These are phyloP conservation scores for Athalia cordata DNA, from an alignment of 2,888 invertebrate species.

Conservation along the genomic window DNA sequence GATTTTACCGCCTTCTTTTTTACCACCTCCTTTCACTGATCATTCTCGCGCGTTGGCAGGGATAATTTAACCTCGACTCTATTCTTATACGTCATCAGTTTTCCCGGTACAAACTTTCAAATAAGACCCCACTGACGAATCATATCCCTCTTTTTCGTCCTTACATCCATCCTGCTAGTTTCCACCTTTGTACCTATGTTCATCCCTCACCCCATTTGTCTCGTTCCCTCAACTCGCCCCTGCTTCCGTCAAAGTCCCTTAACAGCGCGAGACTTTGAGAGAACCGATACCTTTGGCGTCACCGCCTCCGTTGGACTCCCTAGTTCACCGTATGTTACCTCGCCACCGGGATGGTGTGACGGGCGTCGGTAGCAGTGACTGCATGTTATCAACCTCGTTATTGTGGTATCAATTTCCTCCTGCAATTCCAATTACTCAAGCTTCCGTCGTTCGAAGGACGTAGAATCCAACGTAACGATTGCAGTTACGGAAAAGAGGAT, in stretches of 20 bases:
- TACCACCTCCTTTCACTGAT: slow-evolving; percentile 41
- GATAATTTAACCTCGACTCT: slow-evolving; percentile 15
- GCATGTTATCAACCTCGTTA: slow-evolving; percentile 63
- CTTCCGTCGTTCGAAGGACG: slow-evolving; percentile 40
- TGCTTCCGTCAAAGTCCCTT: slow-evolving; percentile 11
- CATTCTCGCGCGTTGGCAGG: slow-evolving; percentile 35
- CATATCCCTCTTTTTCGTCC: slow-evolving; percentile 52
- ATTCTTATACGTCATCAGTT: slow-evolving; percentile 14
- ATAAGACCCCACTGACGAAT: slow-evolving; percentile 67
- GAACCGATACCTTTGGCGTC: slow-evolving; percentile 35
- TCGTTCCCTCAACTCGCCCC: slow-evolving; percentile 1
- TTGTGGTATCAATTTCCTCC: slow-evolving; percentile 61
- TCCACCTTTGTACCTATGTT: slow-evolving; percentile 19
- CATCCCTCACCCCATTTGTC: slow-evolving; percentile 22
- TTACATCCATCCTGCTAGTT: slow-evolving; percentile 43
- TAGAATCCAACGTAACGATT: slow-evolving; percentile 38
- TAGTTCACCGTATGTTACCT: background rate
- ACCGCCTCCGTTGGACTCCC: slow-evolving; percentile 1
- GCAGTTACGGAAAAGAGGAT: slow-evolving; percentile 20
- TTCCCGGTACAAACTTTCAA: slow-evolving; percentile 65
- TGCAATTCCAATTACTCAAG: slow-evolving; percentile 59
- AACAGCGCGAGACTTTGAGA: slow-evolving; percentile 38
- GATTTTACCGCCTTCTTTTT: background rate
- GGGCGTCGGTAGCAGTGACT: slow-evolving; percentile 45
- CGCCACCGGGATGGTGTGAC: slow-evolving; percentile 16